A percentile compares a stretch with the other conserved stretches of the same genome.
Evolutionary conservation across 2,888 invertebrate species (phyloP).

Genomic region (Exephanes ischioxanthus): DNA sequence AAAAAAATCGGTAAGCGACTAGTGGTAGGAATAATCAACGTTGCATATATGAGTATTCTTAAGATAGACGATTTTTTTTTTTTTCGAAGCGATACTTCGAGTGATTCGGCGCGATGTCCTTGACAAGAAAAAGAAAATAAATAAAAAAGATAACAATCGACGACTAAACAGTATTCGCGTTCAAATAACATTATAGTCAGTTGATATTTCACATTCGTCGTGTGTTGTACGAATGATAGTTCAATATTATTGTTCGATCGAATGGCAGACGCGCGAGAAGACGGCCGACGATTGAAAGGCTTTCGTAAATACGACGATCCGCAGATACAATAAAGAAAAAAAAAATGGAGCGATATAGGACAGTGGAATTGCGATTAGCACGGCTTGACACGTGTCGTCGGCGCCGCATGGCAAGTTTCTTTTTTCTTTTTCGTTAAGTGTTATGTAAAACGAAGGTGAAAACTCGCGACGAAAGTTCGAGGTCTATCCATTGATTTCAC

Average conservation of each 20-base stretch:
- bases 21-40: conserved; percentile 65
- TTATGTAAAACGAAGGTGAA: conserved; percentile 58
- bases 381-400: conserved; percentile 38
- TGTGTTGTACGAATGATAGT: conserved; percentile 38
- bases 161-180: conserved; percentile 68
- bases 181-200: conserved; percentile 74
- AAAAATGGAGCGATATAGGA: conserved; percentile 13
- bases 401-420: conserved; percentile 9
- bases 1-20: conserved; percentile 66
- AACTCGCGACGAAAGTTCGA: conserved; percentile 2
- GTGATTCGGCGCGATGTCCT: not conserved
- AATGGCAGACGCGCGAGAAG: not conserved
- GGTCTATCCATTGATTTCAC: conserved; percentile 23
- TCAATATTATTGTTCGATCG: conserved; percentile 58
- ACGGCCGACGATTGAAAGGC: conserved; percentile 28
- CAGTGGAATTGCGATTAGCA: conserved; percentile 43
- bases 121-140: not conserved
- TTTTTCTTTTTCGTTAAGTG: conserved; percentile 33
- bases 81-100: conserved; percentile 29
- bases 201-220: conserved; percentile 66
- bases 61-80: conserved; percentile 54
- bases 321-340: not conserved
- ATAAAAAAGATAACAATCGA: conserved; percentile 32
- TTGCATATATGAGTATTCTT: conserved; percentile 62
- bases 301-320: conserved; percentile 25